Evolutionary conservation across 2,888 invertebrate genomes (phyloP).

Genomic region (Teinopalpus imperialis): DNA sequence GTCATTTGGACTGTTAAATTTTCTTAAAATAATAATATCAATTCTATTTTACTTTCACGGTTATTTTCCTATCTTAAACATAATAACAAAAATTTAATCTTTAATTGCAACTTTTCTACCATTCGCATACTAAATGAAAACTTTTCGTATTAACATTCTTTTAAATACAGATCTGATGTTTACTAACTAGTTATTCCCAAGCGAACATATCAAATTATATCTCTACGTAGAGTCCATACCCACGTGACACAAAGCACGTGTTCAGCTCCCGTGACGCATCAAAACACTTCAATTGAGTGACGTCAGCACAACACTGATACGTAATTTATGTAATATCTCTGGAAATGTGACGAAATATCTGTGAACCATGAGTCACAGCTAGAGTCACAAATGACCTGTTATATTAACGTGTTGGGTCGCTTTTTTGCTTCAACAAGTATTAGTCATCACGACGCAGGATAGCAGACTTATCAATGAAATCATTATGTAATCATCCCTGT

Average conservation of each 20-base stretch:
- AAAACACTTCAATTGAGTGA: constrained; percentile 44
- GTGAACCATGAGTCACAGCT: constrained; percentile 58
- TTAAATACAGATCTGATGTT: too few relatives aligned
- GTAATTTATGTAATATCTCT: constrained; percentile 44
- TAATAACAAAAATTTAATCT: too few relatives aligned
- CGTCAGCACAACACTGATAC: constrained; percentile 33
- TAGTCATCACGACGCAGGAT: constrained; percentile 65
- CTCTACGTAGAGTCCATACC: constrained; percentile 18
- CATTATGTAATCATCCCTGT: constrained; percentile 40
- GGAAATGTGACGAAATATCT: constrained; percentile 69
- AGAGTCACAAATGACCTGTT: constrained; percentile 43
- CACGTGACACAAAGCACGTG: constrained; percentile 19
- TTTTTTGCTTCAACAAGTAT: constrained; percentile 51
- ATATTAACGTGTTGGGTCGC: constrained; percentile 34
- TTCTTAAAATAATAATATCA: too few relatives aligned
- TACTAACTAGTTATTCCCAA: too few relatives aligned
- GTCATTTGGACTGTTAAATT: too few relatives aligned
- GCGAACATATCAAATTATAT: too few relatives aligned
- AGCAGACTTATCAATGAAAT: constrained; percentile 58
- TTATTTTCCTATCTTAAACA: too few relatives aligned
- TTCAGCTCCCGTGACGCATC: constrained; percentile 45
- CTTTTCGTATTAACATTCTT: too few relatives aligned
- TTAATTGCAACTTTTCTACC: too few relatives aligned
- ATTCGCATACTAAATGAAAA: too few relatives aligned
- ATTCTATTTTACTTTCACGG: too few relatives aligned